Percentiles rank a stretch among this genome's conserved stretches.
These are phyloP conservation scores for Drosophila fulvimacula DNA, from an alignment of 2,888 invertebrate genomes.

Conservation along the genomic window DNA sequence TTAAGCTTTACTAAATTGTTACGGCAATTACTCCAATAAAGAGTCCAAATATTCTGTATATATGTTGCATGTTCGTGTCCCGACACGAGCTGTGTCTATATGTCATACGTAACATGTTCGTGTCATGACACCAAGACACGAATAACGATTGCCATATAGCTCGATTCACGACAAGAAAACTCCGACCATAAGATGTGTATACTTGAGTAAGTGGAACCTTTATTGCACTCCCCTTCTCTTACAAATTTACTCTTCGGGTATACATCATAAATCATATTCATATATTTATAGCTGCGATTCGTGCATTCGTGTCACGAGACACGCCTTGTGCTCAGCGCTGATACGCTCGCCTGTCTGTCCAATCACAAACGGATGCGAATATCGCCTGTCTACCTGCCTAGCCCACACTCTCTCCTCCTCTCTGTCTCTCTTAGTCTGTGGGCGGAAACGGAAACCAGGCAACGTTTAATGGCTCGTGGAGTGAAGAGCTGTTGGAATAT, in stretches of 20 bases:
- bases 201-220: background rate
- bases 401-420: background rate
- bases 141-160: too few species aligned
- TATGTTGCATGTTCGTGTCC: too few species aligned
- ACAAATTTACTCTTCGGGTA: too few species aligned
- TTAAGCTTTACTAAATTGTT: background rate
- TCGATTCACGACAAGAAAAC: background rate
- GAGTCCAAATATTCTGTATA: too few species aligned
- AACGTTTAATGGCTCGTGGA: slow-evolving; percentile 54
- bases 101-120: background rate
- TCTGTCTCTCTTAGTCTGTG: slow-evolving; percentile 17
- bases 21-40: too few species aligned
- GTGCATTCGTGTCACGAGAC: slow-evolving; percentile 15
- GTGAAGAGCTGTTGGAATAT: slow-evolving; percentile 37
- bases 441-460: slow-evolving; percentile 63
- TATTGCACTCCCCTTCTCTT: background rate
- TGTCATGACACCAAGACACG: background rate
- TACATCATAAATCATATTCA: background rate
- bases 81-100: too few species aligned
- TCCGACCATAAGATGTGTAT: background rate
- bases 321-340: slow-evolving; percentile 30
- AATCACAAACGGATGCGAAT: slow-evolving; percentile 62
- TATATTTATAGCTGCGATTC: background rate
- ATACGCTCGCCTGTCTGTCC: background rate
- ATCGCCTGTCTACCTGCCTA: slow-evolving; percentile 3